Percentiles rank a stretch among this genome's conserved stretches.
phyloP scores from a whole-genome alignment of 2,797 vertebrate genomes.

The Sebastes taczanowskii region DNA sequence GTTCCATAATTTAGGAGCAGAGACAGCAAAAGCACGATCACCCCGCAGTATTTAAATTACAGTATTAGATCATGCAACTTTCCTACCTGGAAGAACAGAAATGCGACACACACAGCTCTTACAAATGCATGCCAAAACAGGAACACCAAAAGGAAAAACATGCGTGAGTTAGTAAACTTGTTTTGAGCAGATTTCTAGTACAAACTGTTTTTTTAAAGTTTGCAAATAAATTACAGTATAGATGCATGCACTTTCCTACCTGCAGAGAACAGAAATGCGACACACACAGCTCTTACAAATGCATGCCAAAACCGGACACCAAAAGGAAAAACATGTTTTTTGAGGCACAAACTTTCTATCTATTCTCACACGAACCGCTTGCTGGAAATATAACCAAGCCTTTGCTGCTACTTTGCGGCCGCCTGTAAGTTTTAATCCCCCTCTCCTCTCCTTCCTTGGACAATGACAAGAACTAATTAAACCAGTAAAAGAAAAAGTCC shows the following conservation, averaged over 20 bases:
- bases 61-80: constrained; percentile 28
- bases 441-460: constrained; percentile 79
- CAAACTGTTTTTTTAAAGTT: neutral
- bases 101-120: constrained; percentile 59
- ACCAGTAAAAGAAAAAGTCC: constrained; percentile 90
- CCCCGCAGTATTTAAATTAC: too few relatives aligned
- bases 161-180: constrained; percentile 25
- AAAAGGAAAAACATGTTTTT: constrained; percentile 56
- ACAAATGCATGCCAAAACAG: constrained; percentile 60
- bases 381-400: constrained; percentile 86
- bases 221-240: neutral
- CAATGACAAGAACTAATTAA: constrained; percentile 95
- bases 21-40: too few relatives aligned
- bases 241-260: constrained; percentile 84
- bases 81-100: constrained; percentile 88
- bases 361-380: constrained; percentile 78
- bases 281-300: constrained; percentile 59
- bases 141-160: constrained; percentile 59
- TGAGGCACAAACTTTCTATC: too few relatives aligned
- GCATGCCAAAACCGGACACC: constrained; percentile 52
- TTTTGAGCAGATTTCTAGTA: neutral
- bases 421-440: constrained; percentile 90
- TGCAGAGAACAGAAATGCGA: constrained; percentile 76
- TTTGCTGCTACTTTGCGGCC: constrained; percentile 85
- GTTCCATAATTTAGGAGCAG: too few relatives aligned